Percentiles rank a stretch among this genome's conserved stretches.
These are phyloP conservation scores for Pseudococcus viburni DNA, from an alignment of 2,888 invertebrate species.

Conservation along the genomic window DNA sequence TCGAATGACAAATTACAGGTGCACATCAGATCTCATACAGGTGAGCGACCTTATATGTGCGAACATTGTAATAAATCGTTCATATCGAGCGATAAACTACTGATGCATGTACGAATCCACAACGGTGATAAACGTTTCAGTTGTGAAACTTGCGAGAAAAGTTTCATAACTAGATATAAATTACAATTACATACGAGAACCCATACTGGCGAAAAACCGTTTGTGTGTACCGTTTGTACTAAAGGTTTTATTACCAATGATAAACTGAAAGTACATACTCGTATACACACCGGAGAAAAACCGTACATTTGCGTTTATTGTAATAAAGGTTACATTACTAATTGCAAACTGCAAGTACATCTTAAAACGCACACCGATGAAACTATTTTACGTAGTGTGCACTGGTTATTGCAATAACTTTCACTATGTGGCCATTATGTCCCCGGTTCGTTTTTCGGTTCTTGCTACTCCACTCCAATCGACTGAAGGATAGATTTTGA, in stretches of 20 bases:
- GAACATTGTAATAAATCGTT: conserved; percentile 58
- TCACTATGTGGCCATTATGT: neutral
- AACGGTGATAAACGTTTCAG: conserved; percentile 57
- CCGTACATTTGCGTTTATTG: conserved; percentile 55
- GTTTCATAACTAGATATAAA: conserved; percentile 52
- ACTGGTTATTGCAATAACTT: conserved; percentile 35
- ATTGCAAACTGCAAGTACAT: conserved; percentile 51
- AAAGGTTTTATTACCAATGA: conserved; percentile 56
- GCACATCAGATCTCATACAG: conserved; percentile 46
- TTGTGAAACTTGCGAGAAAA: conserved; percentile 51
- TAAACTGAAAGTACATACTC: conserved; percentile 42
- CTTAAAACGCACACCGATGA: conserved; percentile 55
- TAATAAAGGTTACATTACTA: conserved; percentile 54
- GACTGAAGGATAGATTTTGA: neutral
- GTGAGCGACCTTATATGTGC: conserved; percentile 53
- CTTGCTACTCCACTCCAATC: neutral
- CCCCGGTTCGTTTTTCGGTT: neutral
- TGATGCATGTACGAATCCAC: conserved; percentile 53
- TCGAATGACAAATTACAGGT: conserved; percentile 52
- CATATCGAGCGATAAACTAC: conserved; percentile 51
- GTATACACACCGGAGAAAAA: conserved; percentile 43
- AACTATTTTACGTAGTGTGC: conserved; percentile 43
- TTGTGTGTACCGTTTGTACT: conserved; percentile 10
- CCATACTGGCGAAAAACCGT: conserved; percentile 50
- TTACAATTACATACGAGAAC: conserved; percentile 46